Base-by-base conservation (phyloP, 2,888 invertebrate species). In the Tenthredo amoena region DNA sequence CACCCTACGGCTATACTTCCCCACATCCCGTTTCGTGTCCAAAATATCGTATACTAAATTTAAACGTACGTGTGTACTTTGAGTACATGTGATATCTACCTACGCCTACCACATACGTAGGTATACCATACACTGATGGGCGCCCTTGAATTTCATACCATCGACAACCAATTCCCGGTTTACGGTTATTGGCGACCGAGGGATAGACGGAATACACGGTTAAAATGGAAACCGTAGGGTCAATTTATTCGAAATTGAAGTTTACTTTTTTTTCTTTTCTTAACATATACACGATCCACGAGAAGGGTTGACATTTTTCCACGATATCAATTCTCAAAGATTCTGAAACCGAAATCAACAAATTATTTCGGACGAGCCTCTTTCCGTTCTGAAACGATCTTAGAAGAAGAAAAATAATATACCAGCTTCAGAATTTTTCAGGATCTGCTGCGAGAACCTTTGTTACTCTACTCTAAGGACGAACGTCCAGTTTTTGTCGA, bases 1-100 rank as follows among this genome's bases (percentile, higher is more conserved):
- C 34, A 79, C 79, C 79, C 81, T 50, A 26, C 37, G 81, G 81
- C 62, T 62, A 21, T 81, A 34, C 81, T 26, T 26, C 26, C 26
- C 37, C 47, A 34, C 47, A 34, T 55, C 18, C 55, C 26, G 12
- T 31, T 34, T 77, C 55, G 47, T 34, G 9, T 31, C 31, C 26
- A 26, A 55, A 77, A 77, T 34, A 34, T 62, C 62, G 37, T 62
- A 55, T 31, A 77, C 50, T 21, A 50, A 77, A 77, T 77, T 21
- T 55, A 50, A 3, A 9, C 26, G 26, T 26, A 26, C 26, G 26
- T 26, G 26, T 26, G 26, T 26, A 26, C 26, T 26, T 26, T 1
- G 26, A 26, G 26, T 26, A 26, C 26, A 26, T 26, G 43, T 34
- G 15, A 4, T 26, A 4, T 26, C 62, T 26, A 62, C 62, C 62